Conservation (phyloP, 2,113 vertebrate genomes). For the Galeopterus variegatus region DNA sequence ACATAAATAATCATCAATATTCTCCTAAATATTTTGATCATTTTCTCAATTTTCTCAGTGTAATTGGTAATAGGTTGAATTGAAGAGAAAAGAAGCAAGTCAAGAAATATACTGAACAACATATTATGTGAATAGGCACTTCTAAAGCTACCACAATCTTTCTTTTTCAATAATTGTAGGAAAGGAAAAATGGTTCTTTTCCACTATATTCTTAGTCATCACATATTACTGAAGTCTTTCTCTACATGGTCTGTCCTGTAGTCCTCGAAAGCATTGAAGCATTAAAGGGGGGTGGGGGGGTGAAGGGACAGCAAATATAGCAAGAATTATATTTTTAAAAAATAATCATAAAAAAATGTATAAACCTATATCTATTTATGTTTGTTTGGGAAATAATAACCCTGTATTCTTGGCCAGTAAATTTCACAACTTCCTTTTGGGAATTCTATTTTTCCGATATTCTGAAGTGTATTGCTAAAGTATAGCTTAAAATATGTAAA, state of each 20-base stretch:
- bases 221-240: neutral
- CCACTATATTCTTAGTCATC: neutral
- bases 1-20: neutral
- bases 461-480: neutral
- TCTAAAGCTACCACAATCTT: neutral
- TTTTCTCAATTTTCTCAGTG: neutral
- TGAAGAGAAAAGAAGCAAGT: neutral
- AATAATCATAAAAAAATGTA: neutral
- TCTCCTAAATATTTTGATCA: neutral
- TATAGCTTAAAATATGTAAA: neutral
- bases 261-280: neutral
- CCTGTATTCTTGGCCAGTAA: neutral
- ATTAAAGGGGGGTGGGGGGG: neutral
- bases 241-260: neutral
- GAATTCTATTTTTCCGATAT: neutral
- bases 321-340: neutral
- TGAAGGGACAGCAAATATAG: too few species aligned
- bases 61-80: neutral
- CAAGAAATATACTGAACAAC: neutral
- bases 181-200: neutral
- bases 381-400: neutral
- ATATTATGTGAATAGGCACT: neutral
- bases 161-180: neutral
- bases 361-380: neutral
- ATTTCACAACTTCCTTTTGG: neutral